phyloP scores from a whole-genome alignment of 2,888 invertebrate genomes.

The Synergus gifuensis region DNA sequence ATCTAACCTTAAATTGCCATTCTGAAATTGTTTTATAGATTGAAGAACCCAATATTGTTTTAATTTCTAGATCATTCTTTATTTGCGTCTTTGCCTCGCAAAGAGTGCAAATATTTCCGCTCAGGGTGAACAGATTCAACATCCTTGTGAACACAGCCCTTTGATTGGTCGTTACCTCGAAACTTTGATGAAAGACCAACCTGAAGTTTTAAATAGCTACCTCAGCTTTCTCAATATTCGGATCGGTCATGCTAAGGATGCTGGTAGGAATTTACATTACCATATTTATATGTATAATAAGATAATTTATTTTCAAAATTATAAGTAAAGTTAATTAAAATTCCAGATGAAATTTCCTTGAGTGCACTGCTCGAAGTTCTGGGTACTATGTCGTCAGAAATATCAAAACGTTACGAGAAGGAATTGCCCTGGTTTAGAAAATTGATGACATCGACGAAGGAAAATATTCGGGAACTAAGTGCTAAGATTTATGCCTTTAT shows the following conservation, averaged over 20 bases:
- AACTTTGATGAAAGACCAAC: constrained; percentile 79
- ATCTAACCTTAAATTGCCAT: too few relatives aligned
- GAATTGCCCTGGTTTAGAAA: constrained; percentile 84
- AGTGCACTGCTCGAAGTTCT: constrained; percentile 90
- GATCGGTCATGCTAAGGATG: constrained; percentile 83
- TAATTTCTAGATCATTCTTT: constrained; percentile 85
- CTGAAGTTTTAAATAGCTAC: constrained; percentile 84
- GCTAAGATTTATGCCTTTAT: constrained; percentile 88
- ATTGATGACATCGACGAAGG: constrained; percentile 85
- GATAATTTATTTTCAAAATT: too few relatives aligned
- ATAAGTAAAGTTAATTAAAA: background rate
- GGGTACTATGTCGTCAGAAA: constrained; percentile 87
- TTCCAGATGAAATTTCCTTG: constrained; percentile 82
- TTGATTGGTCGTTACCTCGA: constrained; percentile 83
- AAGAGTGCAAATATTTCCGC: constrained; percentile 81
- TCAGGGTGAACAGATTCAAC: constrained; percentile 77
- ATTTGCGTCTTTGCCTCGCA: constrained; percentile 89
- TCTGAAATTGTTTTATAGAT: constrained; percentile 27
- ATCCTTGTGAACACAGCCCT: constrained; percentile 84
- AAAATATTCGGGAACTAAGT: constrained; percentile 86
- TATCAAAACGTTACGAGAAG: constrained; percentile 83
- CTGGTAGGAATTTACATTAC: constrained; percentile 15
- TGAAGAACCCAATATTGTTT: constrained; percentile 4
- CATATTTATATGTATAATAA: too few relatives aligned
- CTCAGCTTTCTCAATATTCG: constrained; percentile 82